phyloP scores from a whole-genome alignment of 2,888 invertebrate species.

The Tridacna crocea region DNA sequence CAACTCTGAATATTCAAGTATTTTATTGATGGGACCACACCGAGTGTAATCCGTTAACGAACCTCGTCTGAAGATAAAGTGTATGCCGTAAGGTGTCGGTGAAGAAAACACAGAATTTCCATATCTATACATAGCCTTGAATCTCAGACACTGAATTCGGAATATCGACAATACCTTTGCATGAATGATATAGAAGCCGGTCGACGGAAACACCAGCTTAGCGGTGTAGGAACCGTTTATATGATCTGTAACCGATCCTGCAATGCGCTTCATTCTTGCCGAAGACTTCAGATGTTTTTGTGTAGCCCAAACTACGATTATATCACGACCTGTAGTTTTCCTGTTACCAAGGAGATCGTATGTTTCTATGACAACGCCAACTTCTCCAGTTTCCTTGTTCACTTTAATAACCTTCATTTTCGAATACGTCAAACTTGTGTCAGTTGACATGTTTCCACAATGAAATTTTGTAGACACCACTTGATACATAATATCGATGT shows the following conservation, averaged over 20 bases:
- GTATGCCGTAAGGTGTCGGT: slow-evolving; percentile 37
- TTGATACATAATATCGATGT: slow-evolving; percentile 5
- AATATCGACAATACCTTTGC: slow-evolving; percentile 34
- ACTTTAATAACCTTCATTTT: neutral
- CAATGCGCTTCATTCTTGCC: slow-evolving; percentile 11
- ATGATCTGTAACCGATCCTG: slow-evolving; percentile 46
- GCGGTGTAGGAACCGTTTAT: slow-evolving; percentile 52
- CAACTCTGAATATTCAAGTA: slow-evolving; percentile 35
- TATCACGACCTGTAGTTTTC: slow-evolving; percentile 46
- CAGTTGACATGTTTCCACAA: neutral
- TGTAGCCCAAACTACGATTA: slow-evolving; percentile 43
- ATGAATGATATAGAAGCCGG: slow-evolving; percentile 25
- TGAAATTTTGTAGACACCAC: neutral
- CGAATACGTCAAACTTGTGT: neutral
- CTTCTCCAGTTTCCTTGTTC: neutral
- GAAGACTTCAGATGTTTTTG: neutral
- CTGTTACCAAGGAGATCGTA: slow-evolving; percentile 6
- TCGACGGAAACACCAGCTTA: slow-evolving; percentile 30
- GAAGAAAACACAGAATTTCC: slow-evolving; percentile 48
- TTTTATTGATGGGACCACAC: slow-evolving; percentile 39
- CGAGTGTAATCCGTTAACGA: slow-evolving; percentile 14
- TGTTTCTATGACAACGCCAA: slow-evolving; percentile 10
- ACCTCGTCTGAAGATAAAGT: slow-evolving; percentile 11
- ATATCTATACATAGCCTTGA: slow-evolving; percentile 40
- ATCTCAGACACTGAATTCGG: slow-evolving; percentile 38